Conservation (phyloP, 1,140 invertebrate species). For the Macrobrachium rosenbergii region DNA sequence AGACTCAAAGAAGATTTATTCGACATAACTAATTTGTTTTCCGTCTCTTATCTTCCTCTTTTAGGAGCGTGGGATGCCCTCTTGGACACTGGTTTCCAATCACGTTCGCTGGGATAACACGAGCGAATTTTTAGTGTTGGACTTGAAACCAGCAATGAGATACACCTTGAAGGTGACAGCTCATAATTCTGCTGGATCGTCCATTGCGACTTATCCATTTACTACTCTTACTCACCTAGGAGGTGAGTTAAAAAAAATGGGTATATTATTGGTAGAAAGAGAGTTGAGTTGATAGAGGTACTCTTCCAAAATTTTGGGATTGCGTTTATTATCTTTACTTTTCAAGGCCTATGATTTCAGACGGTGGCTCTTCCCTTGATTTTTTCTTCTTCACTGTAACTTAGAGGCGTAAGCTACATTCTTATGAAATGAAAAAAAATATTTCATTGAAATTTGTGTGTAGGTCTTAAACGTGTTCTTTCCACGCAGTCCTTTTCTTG, state of each 20-base stretch:
- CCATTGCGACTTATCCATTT: constrained; percentile 70
- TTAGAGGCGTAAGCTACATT: too few relatives aligned
- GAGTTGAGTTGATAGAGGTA: neutral
- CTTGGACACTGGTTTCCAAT: constrained; percentile 66
- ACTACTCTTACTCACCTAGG: constrained; percentile 67
- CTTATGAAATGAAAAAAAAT: too few relatives aligned
- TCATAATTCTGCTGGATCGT: constrained; percentile 72
- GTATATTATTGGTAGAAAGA: neutral
- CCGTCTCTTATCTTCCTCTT: neutral
- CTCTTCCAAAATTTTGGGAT: neutral
- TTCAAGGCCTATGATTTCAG: too few relatives aligned
- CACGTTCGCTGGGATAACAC: constrained; percentile 64
- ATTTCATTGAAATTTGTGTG: too few relatives aligned
- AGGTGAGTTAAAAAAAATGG: constrained; percentile 12
- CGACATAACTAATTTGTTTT: neutral
- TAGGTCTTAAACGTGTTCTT: too few relatives aligned
- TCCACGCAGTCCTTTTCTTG: too few relatives aligned
- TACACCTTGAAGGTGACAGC: constrained; percentile 72
- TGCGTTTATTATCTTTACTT: neutral
- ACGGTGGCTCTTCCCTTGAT: too few relatives aligned
- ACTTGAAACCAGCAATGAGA: constrained; percentile 70
- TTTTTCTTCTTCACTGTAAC: too few relatives aligned
- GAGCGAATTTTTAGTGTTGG: constrained; percentile 68
- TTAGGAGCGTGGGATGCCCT: constrained; percentile 11
- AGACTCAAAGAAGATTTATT: neutral